A percentile compares a stretch with the other conserved stretches of the same genome.
These are phyloP conservation scores for Hiodon tergisus DNA, from an alignment of 2,113 vertebrate species.

Conservation along the genomic window DNA sequence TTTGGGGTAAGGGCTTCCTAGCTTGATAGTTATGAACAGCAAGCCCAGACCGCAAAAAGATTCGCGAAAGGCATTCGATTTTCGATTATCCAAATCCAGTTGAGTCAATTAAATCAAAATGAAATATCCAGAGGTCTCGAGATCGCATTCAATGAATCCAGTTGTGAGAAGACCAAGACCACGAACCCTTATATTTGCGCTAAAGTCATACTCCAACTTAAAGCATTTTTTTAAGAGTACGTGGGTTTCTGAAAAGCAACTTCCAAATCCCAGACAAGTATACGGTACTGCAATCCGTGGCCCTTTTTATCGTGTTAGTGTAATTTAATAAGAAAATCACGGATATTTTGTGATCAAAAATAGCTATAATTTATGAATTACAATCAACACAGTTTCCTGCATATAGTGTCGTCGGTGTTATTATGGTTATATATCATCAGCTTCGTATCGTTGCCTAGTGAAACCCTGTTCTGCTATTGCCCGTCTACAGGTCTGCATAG, in stretches of 20 bases:
- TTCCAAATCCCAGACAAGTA: too few relatives aligned
- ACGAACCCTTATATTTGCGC: constrained; percentile 34
- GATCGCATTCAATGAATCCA: constrained; percentile 42
- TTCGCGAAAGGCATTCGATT: constrained; percentile 82
- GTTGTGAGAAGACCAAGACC: constrained; percentile 37
- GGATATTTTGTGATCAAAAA: too few relatives aligned
- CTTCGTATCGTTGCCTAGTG: constrained; percentile 60
- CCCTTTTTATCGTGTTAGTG: too few relatives aligned
- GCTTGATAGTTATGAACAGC: constrained; percentile 92
- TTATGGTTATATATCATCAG: constrained; percentile 30
- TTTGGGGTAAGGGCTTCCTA: constrained; percentile 99
- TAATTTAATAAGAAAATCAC: too few relatives aligned
- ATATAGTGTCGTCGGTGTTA: background rate
- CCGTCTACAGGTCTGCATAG: constrained; percentile 84
- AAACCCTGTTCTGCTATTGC: constrained; percentile 63
- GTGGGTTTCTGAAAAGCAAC: too few relatives aligned
- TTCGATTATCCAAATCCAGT: constrained; percentile 59
- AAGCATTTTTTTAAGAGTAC: too few relatives aligned
- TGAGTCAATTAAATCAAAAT: constrained; percentile 39
- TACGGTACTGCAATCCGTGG: too few relatives aligned
- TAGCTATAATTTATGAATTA: too few relatives aligned
- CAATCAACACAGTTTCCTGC: too few relatives aligned
- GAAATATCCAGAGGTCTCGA: constrained; percentile 39
- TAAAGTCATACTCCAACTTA: constrained; percentile 59
- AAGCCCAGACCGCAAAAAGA: constrained; percentile 99